These are phyloP conservation scores for Aix galericulata DNA, from an alignment of 2,113 vertebrate species.

Conservation along the genomic window DNA sequence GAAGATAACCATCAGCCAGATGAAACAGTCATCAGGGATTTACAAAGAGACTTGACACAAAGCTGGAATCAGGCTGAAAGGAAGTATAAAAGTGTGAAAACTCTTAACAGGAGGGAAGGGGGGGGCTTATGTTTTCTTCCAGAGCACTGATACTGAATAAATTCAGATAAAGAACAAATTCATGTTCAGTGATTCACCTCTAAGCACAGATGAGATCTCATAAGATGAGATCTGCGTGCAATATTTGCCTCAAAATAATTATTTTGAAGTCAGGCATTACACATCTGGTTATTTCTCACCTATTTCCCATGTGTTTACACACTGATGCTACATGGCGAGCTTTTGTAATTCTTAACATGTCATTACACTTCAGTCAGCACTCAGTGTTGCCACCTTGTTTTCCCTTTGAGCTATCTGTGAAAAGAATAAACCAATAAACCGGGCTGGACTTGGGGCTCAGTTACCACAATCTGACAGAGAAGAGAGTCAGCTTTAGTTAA, in stretches of 20 bases:
- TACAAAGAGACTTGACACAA: background rate
- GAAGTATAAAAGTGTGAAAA: background rate
- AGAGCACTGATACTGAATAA: background rate
- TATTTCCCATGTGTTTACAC: background rate
- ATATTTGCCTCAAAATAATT: background rate
- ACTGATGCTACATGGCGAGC: background rate
- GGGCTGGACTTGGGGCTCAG: background rate
- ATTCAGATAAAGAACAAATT: background rate
- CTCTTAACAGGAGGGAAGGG: background rate
- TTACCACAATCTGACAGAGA: background rate
- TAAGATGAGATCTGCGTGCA: background rate
- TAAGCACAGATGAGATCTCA: background rate
- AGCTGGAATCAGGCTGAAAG: background rate
- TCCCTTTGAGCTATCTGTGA: background rate
- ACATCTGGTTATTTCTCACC: background rate
- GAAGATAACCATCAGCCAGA: background rate
- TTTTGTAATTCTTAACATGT: background rate
- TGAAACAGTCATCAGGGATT: background rate
- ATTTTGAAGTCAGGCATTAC: background rate
- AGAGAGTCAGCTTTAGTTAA: background rate
- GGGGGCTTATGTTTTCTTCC: background rate
- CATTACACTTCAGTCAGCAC: background rate
- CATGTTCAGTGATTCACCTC: background rate
- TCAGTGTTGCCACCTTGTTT: background rate
- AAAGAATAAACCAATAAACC: background rate